Evolutionary conservation across 2,888 invertebrate species (phyloP).

Genomic region (Eupeodes latifasciatus): DNA sequence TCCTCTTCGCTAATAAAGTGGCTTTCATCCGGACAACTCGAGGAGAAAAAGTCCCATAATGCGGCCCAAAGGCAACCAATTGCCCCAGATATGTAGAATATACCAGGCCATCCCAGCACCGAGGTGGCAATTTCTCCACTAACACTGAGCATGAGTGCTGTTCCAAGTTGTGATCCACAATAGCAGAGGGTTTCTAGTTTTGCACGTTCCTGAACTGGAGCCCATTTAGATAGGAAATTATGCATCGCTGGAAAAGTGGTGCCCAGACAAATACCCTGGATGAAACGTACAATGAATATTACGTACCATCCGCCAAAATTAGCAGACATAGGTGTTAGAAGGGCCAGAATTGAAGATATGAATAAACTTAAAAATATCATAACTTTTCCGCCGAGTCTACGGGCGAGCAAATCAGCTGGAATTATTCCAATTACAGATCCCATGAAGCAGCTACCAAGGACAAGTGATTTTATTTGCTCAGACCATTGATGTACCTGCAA

Average conservation of each 20-base stretch:
- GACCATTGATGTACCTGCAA: constrained; percentile 80
- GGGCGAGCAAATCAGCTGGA: constrained; percentile 89
- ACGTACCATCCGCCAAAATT: constrained; percentile 87
- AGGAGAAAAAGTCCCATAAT: constrained; percentile 86
- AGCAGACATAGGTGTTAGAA: constrained; percentile 89
- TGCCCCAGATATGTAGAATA: constrained; percentile 87
- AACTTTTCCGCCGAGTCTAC: constrained; percentile 88
- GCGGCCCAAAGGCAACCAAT: constrained; percentile 85
- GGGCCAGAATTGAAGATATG: constrained; percentile 86
- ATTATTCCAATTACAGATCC: constrained; percentile 88
- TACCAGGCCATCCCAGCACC: constrained; percentile 87
- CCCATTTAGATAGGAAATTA: constrained; percentile 88
- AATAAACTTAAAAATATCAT: constrained; percentile 85
- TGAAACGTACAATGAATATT: constrained; percentile 86
- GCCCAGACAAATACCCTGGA: constrained; percentile 89
- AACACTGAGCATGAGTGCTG: constrained; percentile 87
- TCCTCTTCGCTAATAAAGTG: constrained; percentile 79
- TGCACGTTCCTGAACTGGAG: constrained; percentile 87
- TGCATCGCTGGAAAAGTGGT: constrained; percentile 88
- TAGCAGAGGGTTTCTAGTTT: constrained; percentile 85
- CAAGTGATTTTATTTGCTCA: constrained; percentile 85
- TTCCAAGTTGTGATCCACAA: constrained; percentile 88
- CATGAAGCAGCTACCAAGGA: constrained; percentile 91
- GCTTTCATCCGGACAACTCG: constrained; percentile 81
- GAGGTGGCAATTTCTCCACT: constrained; percentile 87